Conservation (phyloP, 1,140 invertebrate genomes). For the Drosophila rufa region DNA sequence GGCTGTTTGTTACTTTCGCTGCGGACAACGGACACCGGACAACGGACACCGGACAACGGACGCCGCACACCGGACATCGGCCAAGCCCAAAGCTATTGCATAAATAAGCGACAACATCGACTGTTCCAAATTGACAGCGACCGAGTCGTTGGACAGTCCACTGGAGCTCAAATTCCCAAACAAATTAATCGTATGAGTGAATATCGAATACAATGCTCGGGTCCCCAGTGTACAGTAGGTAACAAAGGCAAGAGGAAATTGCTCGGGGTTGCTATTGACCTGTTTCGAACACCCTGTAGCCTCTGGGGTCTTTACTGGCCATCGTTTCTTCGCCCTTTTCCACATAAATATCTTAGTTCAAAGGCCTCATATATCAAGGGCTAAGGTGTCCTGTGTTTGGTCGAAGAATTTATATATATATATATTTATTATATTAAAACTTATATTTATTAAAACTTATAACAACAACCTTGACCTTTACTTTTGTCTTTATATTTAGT, state of each 20-base stretch:
- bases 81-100: constrained; percentile 51
- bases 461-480: background rate
- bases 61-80: constrained; percentile 4
- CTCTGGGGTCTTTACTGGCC: background rate
- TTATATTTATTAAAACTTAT: background rate
- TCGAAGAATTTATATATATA: background rate
- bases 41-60: background rate
- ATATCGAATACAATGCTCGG: constrained; percentile 67
- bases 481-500: background rate
- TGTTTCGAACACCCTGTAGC: background rate
- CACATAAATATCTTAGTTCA: background rate
- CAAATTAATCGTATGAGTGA: constrained; percentile 76
- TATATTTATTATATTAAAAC: too few relatives aligned
- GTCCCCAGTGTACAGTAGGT: constrained; percentile 46
- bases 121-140: constrained; percentile 60
- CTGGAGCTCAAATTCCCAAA: constrained; percentile 57
- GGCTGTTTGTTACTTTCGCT: constrained; percentile 40
- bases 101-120: constrained; percentile 64
- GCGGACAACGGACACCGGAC: constrained; percentile 6
- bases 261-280: constrained; percentile 9
- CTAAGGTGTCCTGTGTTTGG: background rate
- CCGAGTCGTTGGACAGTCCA: constrained; percentile 16
- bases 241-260: constrained; percentile 47
- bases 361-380: background rate
- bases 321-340: background rate